Evolutionary conservation across 53 echinoderm and acorn worm species (phyloP).

Genomic region (Patiria pectinifera): DNA sequence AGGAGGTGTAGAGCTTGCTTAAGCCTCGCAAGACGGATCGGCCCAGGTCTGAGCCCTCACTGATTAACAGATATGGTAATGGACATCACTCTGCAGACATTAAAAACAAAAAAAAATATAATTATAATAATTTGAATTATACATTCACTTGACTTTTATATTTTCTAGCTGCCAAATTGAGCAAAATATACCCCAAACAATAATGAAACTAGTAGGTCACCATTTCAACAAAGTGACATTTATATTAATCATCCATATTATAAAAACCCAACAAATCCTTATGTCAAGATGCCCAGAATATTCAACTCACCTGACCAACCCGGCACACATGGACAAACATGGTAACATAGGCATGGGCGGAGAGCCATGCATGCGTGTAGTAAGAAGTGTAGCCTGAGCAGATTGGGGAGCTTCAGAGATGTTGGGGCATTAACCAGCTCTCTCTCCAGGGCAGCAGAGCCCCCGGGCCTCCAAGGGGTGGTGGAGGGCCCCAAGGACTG

Average conservation of each 20-base stretch:
- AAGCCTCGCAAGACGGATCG: constrained; percentile 87
- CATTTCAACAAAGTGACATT: too few relatives aligned
- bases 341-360: constrained; percentile 96
- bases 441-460: constrained; percentile 85
- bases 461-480: constrained; percentile 86
- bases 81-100: constrained; percentile 84
- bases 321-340: constrained; percentile 97
- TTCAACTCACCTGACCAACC: constrained; percentile 86
- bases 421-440: constrained; percentile 95
- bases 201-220: not conserved
- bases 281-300: not conserved
- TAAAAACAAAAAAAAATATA: not conserved
- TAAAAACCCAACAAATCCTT: not conserved
- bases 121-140: not conserved
- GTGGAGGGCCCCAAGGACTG: constrained; percentile 86
- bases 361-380: constrained; percentile 93
- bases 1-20: constrained; percentile 95
- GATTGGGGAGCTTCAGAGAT: constrained; percentile 86
- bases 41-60: constrained; percentile 96
- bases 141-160: not conserved
- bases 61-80: constrained; percentile 97
- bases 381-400: constrained; percentile 86
- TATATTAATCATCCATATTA: not conserved
- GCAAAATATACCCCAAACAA: not conserved
- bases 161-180: not conserved